A percentile compares a stretch with the other conserved stretches of the same genome.
phyloP scores from a whole-genome alignment of 2,113 vertebrate species.

The Dunckerocampus dactyliophorus region DNA sequence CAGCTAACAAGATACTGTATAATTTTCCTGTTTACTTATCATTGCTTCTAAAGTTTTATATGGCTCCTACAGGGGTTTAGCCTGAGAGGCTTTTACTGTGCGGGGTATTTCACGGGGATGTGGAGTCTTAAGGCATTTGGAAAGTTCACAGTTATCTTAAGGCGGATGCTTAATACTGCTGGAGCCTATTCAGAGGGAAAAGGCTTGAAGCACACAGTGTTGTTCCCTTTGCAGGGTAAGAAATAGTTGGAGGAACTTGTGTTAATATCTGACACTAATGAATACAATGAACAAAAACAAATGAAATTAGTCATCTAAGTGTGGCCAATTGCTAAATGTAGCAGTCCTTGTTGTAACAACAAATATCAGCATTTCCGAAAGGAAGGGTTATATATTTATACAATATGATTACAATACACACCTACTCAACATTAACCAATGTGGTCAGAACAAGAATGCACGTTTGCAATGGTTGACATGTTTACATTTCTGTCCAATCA shows the following conservation, averaged over 20 bases:
- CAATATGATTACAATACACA: background rate
- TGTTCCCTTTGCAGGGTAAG: background rate
- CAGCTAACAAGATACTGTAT: slow-evolving; percentile 13
- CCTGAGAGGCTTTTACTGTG: slow-evolving; percentile 14
- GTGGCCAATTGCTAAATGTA: background rate
- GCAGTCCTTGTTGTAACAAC: background rate
- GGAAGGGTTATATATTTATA: background rate
- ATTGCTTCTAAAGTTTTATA: slow-evolving; percentile 22
- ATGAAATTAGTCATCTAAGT: background rate
- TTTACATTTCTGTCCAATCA: no score
- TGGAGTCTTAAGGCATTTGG: slow-evolving; percentile 18
- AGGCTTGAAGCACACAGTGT: slow-evolving; percentile 8
- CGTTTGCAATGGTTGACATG: no score
- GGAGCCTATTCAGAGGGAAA: slow-evolving; percentile 12
- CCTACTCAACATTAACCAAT: background rate
- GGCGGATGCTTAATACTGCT: slow-evolving; percentile 10
- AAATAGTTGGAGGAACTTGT: slow-evolving; percentile 1
- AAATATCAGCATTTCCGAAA: background rate
- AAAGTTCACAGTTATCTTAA: slow-evolving; percentile 32
- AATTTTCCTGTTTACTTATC: slow-evolving; percentile 29
- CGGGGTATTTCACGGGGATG: slow-evolving; percentile 26
- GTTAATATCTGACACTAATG: background rate
- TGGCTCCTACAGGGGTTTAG: slow-evolving; percentile 28
- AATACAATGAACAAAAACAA: background rate
- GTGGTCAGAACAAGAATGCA: no score